These are phyloP conservation scores for Herpailurus yagouaroundi DNA, from an alignment of 2,113 vertebrate species.

Conservation along the genomic window DNA sequence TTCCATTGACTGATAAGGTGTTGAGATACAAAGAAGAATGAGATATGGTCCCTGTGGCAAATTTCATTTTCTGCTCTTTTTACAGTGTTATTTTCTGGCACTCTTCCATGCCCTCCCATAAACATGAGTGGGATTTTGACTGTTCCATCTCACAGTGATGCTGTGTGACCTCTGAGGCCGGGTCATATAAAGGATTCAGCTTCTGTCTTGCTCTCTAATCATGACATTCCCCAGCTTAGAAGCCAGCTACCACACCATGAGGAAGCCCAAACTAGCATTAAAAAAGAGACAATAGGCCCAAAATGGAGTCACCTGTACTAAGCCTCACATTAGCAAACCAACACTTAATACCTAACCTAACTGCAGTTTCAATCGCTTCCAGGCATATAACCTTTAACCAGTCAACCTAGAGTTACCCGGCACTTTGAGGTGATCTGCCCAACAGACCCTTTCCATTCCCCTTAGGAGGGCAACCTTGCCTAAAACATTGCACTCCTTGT, in stretches of 20 bases:
- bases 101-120: neutral
- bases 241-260: neutral
- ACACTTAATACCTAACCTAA: neutral
- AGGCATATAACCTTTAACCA: neutral
- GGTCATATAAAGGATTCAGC: neutral
- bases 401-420: neutral
- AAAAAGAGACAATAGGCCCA: neutral
- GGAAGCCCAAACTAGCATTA: neutral
- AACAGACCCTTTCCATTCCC: neutral
- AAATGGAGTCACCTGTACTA: neutral
- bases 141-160: neutral
- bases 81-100: neutral
- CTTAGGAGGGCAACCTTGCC: neutral
- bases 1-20: slow-evolving; percentile 46
- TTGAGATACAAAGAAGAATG: slow-evolving; percentile 41
- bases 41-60: neutral
- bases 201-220: neutral
- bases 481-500: neutral
- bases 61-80: slow-evolving; percentile 42
- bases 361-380: neutral
- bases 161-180: neutral
- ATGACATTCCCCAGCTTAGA: neutral
- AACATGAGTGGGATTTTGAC: neutral
- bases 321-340: neutral
- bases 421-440: neutral